phyloP scores from a whole-genome alignment of 2,797 vertebrate species.

The Nyctalus aviator region DNA sequence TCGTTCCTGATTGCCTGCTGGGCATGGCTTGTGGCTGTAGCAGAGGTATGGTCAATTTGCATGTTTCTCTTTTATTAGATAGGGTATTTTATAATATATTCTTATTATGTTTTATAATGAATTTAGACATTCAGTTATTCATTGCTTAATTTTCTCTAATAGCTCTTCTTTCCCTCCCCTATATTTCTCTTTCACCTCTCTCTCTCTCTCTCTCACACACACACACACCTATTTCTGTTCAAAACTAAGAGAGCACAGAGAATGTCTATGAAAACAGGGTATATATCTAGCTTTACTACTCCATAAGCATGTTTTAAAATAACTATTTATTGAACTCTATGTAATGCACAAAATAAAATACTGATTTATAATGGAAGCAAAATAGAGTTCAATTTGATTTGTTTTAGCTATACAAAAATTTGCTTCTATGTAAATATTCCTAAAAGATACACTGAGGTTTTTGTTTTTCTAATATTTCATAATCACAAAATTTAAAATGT shows the following conservation, averaged over 20 bases:
- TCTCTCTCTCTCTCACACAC: too few relatives aligned
- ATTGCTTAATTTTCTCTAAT: neutral
- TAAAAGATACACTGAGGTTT: neutral
- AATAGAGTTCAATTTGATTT: neutral
- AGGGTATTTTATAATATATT: too few relatives aligned
- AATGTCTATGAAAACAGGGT: neutral
- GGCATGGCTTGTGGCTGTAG: too few relatives aligned
- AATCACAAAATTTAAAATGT: neutral
- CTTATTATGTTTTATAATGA: neutral
- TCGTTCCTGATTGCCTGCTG: too few relatives aligned
- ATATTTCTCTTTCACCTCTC: neutral
- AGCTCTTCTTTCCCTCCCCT: neutral
- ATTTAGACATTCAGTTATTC: neutral
- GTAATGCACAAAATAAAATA: constrained; percentile 24
- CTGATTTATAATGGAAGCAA: neutral
- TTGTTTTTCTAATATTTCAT: neutral
- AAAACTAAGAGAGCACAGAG: neutral
- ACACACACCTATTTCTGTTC: neutral
- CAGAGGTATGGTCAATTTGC: too few relatives aligned
- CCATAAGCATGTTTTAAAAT: neutral
- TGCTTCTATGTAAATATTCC: neutral
- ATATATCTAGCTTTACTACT: neutral
- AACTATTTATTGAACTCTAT: neutral
- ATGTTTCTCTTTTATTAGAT: too few relatives aligned
- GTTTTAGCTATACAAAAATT: constrained; percentile 10